Evolutionary conservation across 1,140 invertebrate species (phyloP), one percentile per base, ranked within the genome.

Genomic region (Bombus balteatus): DNA sequence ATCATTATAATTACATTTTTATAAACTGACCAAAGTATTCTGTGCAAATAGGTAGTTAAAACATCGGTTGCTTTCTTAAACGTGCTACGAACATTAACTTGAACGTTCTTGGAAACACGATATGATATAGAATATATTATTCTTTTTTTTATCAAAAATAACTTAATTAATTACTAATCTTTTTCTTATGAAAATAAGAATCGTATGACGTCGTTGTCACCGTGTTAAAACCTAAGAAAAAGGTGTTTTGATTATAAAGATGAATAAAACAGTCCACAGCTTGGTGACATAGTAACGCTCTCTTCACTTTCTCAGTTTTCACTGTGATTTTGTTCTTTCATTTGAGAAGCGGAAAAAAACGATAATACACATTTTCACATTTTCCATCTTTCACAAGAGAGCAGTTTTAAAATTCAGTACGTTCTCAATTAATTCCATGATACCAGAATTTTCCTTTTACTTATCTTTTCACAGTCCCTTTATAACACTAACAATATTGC

Each of bases 31-130:
- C 18, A 22, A 37, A 25, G 22, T 68, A 37, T 62, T 28, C 39
- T 59, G 10, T 18, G n/a, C 18, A 3, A 15, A 37, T 28, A 87
- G 86, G 72, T 85, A 8, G 43, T 87, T 2, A 85, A 81, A 57
- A 76, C 86, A 43, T 79, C 86, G 9, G 59, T 87, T 5, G 77
- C 72, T 12, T 85, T 81, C 15, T 43, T 76, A 13, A 89, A 87
- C 18, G 74, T 76, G 53, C 70, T 81, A 28, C 34, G 85, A n/a
- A 76, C 79, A 32, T 3, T 86, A n/a, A 86, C 73, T 12, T 74
- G 3, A 80, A 72, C 8, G 10, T 57, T 62, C 25, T 22, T 66
- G 25, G 22, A 6, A 39, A 13, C 25, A 25, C 8, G 32, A 43
- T 32, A 2, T 34, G 8, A 22, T 6, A 12, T 41, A 37, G 1